phyloP scores from a whole-genome alignment of 2,888 invertebrate genomes.

The Labia minor region DNA sequence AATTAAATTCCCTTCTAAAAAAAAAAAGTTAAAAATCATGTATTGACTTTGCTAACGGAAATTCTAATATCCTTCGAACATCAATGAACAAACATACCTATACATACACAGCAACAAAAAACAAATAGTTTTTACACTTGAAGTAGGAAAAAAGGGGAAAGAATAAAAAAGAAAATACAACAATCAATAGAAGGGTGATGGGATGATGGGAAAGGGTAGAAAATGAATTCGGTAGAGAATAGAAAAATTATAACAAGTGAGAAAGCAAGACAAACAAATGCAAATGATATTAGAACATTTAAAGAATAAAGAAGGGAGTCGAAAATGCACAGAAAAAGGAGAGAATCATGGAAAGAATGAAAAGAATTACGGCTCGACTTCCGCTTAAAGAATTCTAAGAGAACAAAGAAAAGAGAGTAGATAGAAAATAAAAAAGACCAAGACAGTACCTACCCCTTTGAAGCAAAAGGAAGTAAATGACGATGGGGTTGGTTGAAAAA shows the following conservation, averaged over 20 bases:
- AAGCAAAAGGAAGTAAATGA: background rate
- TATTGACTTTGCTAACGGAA: background rate
- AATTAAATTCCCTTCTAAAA: no score
- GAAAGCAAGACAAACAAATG: background rate
- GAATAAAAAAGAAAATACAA: background rate
- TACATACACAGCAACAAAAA: background rate
- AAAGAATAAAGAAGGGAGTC: background rate
- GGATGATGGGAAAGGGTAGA: background rate
- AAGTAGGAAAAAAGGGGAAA: background rate
- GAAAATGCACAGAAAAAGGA: background rate
- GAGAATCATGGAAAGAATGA: background rate
- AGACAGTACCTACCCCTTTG: background rate
- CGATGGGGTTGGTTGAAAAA: background rate
- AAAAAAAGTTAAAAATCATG: background rate
- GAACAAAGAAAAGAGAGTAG: background rate
- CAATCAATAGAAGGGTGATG: background rate
- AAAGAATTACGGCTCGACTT: background rate
- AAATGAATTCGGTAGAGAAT: background rate
- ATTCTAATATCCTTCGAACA: background rate
- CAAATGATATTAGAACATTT: background rate
- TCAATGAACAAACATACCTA: background rate
- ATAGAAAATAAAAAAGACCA: no score
- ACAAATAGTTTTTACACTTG: background rate
- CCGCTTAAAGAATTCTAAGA: background rate
- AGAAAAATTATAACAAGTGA: background rate